Base-by-base conservation (phyloP, 2,888 invertebrate species). In the Xanthia togata region DNA sequence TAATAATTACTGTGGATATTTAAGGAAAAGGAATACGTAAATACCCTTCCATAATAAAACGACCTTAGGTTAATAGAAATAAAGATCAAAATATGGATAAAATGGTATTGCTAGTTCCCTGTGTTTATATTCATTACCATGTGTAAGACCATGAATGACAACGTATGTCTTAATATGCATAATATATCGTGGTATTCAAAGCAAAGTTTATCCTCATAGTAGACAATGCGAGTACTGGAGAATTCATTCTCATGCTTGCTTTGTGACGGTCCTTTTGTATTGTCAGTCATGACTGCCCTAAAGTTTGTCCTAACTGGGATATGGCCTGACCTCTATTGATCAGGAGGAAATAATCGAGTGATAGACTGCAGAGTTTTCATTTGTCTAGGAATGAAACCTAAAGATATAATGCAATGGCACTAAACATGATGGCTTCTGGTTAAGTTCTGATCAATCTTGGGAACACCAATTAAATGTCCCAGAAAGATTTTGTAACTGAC, bases 1-100 rank as follows among this genome's bases (percentile, higher is more conserved):
- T 83, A 65, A 50, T 26, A 80, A 57, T 60, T 59, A 59, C 85
- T 83, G 72, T 6, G 38, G 17, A 72, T 4, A 53, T n/a, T n/a
- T 5, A 23, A 50, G 14, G 0, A 67, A 53, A 44, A 64, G 11
- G 5, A 35, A 44, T 44, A 35, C n/a, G 20, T 17, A 62, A 44
- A 47, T 47, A 70, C 5, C 12, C 47, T 70, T 38, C 26, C 9
- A 23, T 9, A 20, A 47, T 31, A 47, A 23, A 44, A 23, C 12
- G 26, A 4, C 20, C 11, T 38, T 38, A 55, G 0, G 12, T 38
- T 55, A 57, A 20, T 3, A 70, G 26, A 17, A 31, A 55, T 26
- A 26, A 47, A 50, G 60, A 67, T 31, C 12, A 50, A 0, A 44
- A 12, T 35, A n/a, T n/a, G 8, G 31, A 26, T 47, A n/a, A 79